Evolutionary conservation across 2,113 vertebrate species (phyloP), one percentile per base, ranked within the genome.

Genomic region (Gambusia holbrooki): DNA sequence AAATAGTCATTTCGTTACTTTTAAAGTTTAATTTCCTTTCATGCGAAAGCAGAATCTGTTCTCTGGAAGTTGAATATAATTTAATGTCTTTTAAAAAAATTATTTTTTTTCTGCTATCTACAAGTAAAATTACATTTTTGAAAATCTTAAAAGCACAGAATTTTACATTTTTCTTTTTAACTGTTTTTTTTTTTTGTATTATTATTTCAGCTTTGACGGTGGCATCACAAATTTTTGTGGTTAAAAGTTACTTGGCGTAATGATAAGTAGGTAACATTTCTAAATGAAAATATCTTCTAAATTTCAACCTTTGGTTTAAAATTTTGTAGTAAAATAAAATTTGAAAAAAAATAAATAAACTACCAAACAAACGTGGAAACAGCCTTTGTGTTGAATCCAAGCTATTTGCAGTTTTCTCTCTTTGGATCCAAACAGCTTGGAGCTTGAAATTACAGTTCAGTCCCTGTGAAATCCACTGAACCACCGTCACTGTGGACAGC

Each of bases 61-160:
- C 58, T 33, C 32, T 64, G 54, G 30, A 37, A 29, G 15, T 71
- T 5, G 71, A 60, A 70, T 29, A 69, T 1, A 17, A 29, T 65
- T 68, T 73, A 0, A 61, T 67, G 73, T 81, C 4, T 33, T 27
- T 37, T 12, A 0, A 30, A 65, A 40, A 65, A 54, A 63, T 30
- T 66, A 33, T 68, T 71, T 66, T 66, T 10, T 79, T 84, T 70
- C 25, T 77, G 83, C 76, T 0, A 65, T 30, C 62, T 35, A n/a
- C 83, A 12, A 45, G 60, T 15, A 62, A 61, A 51, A 71, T 82
- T 83, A 54, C 27, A 33, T 71, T 75, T 65, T 81, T 19, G 51
- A 74, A 35, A 29, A 51, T 58, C 42, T 62, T 69, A 71, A 77
- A 89, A 88, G 85, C 89, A 90, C 88, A 92, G 87, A 12, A 33